These are phyloP conservation scores for Andrena dorsata DNA, from an alignment of 2,888 invertebrate genomes.

Conservation along the genomic window DNA sequence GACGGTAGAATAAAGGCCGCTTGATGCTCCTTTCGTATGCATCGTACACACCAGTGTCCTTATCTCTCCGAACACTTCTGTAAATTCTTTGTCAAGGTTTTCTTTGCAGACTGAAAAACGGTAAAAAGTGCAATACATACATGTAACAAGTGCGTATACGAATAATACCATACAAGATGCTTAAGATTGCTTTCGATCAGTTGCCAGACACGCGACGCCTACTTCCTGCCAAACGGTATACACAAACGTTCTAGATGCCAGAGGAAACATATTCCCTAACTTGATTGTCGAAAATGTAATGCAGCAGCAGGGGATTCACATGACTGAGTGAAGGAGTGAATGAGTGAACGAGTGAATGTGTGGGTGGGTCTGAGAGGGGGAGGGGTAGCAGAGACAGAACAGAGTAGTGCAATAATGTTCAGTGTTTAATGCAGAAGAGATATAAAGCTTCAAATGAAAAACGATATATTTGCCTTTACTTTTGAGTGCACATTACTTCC, in stretches of 20 bases:
- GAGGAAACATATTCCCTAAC: background rate
- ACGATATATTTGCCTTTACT: background rate
- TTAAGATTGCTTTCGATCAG: slow-evolving; percentile 2
- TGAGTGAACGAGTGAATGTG: background rate
- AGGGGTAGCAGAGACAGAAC: background rate
- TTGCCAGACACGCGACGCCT: background rate
- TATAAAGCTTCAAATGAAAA: background rate
- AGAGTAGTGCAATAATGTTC: background rate
- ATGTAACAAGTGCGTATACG: background rate
- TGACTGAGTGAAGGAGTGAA: background rate
- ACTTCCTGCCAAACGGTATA: slow-evolving; percentile 1
- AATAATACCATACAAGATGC: slow-evolving; percentile 25
- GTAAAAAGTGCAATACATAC: background rate
- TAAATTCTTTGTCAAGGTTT: background rate
- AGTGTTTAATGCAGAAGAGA: too few species aligned
- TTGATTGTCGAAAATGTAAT: slow-evolving; percentile 23
- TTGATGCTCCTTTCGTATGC: background rate
- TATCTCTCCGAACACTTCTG: background rate
- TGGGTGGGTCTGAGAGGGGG: too few species aligned
- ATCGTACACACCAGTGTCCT: background rate
- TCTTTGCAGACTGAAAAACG: background rate
- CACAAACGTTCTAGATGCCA: background rate
- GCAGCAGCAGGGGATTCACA: background rate
- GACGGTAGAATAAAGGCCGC: background rate
- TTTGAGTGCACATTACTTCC: background rate